A percentile compares a stretch with the other conserved stretches of the same genome.
These are phyloP conservation scores for Acleris emargana DNA, from an alignment of 2,888 invertebrate species.

Conservation along the genomic window DNA sequence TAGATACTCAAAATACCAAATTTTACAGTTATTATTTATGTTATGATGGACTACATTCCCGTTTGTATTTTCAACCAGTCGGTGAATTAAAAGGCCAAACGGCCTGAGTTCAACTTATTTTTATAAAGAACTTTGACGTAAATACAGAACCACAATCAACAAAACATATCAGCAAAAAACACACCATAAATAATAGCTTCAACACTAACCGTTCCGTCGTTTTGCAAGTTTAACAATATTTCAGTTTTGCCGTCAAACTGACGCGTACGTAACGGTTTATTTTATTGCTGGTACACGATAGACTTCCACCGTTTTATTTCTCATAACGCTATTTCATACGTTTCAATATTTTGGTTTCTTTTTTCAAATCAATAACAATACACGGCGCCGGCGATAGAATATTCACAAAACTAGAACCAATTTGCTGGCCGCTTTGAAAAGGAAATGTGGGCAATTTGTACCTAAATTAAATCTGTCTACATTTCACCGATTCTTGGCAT, in stretches of 20 bases:
- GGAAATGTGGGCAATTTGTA: neutral
- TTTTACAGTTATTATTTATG: too few species aligned
- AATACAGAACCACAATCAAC: neutral
- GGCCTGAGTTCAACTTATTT: too few species aligned
- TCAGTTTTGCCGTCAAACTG: slow-evolving; percentile 56
- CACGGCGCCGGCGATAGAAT: slow-evolving; percentile 22
- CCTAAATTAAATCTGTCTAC: too few species aligned
- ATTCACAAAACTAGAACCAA: slow-evolving; percentile 7
- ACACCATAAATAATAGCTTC: slow-evolving; percentile 29
- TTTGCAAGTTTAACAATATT: slow-evolving; percentile 80
- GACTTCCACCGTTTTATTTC: slow-evolving; percentile 62
- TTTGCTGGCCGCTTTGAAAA: neutral
- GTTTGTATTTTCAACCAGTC: too few species aligned
- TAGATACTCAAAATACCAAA: too few species aligned
- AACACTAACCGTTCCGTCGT: slow-evolving; percentile 58
- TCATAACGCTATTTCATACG: slow-evolving; percentile 55
- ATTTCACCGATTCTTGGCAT: too few species aligned
- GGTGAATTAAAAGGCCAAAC: too few species aligned
- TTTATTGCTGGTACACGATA: slow-evolving; percentile 63
- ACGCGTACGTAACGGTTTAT: slow-evolving; percentile 53
- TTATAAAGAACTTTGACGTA: neutral
- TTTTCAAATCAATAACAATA: slow-evolving; percentile 32
- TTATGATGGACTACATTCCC: too few species aligned
- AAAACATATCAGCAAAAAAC: slow-evolving; percentile 15
- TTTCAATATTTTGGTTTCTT: slow-evolving; percentile 44